A percentile compares a stretch with the other conserved stretches of the same genome.
Conservation (phyloP, 2,113 vertebrate genomes). For the Rhipidura dahli region DNA sequence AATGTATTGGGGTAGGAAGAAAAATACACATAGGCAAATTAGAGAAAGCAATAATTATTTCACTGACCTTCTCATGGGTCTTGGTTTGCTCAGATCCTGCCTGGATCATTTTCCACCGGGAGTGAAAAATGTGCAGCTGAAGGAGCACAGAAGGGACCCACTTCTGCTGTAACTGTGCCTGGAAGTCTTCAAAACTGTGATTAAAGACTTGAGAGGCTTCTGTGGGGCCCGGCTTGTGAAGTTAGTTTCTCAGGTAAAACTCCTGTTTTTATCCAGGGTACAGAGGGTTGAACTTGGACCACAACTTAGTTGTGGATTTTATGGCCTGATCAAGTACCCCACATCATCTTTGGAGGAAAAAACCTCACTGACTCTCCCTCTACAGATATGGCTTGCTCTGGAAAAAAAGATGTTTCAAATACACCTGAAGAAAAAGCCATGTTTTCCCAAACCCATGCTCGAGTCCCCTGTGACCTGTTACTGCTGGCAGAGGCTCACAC, state of each 20-base stretch:
- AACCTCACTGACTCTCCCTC: neutral
- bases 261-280: neutral
- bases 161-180: neutral
- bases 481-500: neutral
- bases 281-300: neutral
- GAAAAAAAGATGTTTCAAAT: neutral
- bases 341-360: neutral
- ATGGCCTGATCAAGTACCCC: neutral
- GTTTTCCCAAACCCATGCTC: neutral
- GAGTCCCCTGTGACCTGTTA: neutral
- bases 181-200: neutral
- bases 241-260: neutral
- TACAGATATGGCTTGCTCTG: neutral
- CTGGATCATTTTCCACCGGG: neutral
- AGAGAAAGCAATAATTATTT: conserved; percentile 10
- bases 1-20: neutral
- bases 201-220: neutral
- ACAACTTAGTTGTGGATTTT: neutral
- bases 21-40: neutral
- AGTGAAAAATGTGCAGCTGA: neutral
- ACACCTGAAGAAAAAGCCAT: neutral
- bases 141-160: neutral
- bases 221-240: neutral
- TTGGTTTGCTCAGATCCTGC: conserved; percentile 6
- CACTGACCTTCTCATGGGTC: conserved; percentile 3